Conservation (phyloP, 37 sponge, comb jelly and placozoan species). For the Agelas oroides region DNA sequence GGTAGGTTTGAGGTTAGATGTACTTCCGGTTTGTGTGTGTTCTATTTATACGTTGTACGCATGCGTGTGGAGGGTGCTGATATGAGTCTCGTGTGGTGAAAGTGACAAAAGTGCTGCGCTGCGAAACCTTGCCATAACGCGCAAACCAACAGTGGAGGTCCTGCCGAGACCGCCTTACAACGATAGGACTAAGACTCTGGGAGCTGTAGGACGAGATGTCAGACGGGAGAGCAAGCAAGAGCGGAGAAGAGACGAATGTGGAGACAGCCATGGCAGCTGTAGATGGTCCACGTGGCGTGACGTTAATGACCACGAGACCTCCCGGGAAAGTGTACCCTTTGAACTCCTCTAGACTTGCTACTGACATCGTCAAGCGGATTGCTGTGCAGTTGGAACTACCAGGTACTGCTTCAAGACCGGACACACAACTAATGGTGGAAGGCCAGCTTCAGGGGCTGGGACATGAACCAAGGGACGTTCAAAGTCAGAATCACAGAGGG, state of each 20-base stretch:
- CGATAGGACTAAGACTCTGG: not conserved
- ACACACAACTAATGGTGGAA: not conserved
- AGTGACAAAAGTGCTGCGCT: too few relatives aligned
- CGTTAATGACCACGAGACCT: not conserved
- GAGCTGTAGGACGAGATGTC: not conserved
- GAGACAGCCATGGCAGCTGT: not conserved
- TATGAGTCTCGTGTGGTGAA: too few relatives aligned
- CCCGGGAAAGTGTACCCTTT: constrained; percentile 4
- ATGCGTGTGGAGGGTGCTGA: not conserved
- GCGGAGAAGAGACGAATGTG: not conserved
- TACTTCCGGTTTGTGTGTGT: too few relatives aligned
- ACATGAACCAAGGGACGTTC: constrained; percentile 5
- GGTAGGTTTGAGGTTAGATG: too few relatives aligned
- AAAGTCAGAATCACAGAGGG: not conserved
- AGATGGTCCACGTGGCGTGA: not conserved
- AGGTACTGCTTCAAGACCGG: not conserved
- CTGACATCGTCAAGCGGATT: constrained; percentile 1
- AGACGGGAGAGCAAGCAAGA: not conserved
- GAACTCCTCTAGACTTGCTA: constrained; percentile 1
- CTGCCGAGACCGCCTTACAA: not conserved
- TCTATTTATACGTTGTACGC: not conserved
- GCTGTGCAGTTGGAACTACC: constrained; percentile 2
- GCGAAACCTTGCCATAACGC: too few relatives aligned
- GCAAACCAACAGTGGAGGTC: too few relatives aligned
- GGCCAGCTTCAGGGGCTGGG: not conserved